Base-by-base conservation (phyloP, 1,140 invertebrate genomes). In the Drosophila pseudoananassae region DNA sequence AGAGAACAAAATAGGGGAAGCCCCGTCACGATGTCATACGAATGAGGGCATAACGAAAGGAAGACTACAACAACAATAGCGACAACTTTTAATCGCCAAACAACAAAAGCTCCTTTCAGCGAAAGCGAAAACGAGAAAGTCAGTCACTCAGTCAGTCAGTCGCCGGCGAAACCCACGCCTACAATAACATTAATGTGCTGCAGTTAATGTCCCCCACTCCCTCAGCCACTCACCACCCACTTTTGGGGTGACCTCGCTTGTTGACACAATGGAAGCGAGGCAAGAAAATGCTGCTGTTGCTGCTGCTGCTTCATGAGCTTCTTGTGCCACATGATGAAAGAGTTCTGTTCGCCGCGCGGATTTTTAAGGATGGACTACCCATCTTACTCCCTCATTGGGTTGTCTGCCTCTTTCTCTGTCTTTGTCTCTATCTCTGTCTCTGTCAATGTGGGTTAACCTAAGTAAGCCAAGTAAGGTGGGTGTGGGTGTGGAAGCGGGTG, bases 11-110 rank as follows among this genome's bases (percentile, higher is more conserved):
- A 46, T 12, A 66, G 40, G 69, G 64, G 68, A 79, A 76, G 59
- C 78, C 58, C 72, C 63, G 72, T 70, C 78, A 76, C 63, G 77
- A 59, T 80, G 81, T 78, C 69, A 75, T 31, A 51, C 56, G 60
- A 88, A 88, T 83, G 76, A 71, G 84, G 83, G 66, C 83, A 88
- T 82, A 82, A 82, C 73, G 70, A 75, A 78, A 77, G 73, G 50
- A 84, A 78, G 61, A 70, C 69, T 65, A 75, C 68, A 76, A 68
- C 66, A 43, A 43, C 40, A 43, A n/a, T n/a, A 20, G 43, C 7
- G 65, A 72, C 66, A 90, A 90, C 83, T 91, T 90, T 91, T 91
- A 91, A 91, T 91, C 83, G 89, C 49, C 69, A 69, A 76, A 76
- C 66, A 90, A 90, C 85, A 90, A 85, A 78, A 82, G 81, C 66